Evolutionary conservation across 1,140 invertebrate species (phyloP).

Genomic region (Lepidotrigona ventralis): DNA sequence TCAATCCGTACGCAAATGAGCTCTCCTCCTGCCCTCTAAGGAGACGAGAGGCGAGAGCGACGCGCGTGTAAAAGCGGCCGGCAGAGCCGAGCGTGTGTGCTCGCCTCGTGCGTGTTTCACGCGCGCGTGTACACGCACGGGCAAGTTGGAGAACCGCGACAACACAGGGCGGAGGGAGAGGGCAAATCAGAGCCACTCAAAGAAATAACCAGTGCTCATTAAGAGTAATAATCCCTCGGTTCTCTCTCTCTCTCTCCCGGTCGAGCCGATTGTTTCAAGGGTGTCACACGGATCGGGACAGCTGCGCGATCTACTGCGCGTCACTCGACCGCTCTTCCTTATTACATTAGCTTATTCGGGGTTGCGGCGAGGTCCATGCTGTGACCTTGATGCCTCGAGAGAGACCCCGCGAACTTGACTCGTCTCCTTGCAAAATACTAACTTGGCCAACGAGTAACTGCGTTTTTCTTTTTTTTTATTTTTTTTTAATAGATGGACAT

Average conservation of each 20-base stretch:
- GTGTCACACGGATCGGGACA: conserved; percentile 74
- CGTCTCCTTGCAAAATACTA: too few relatives aligned
- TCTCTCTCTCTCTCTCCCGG: conserved; percentile 39
- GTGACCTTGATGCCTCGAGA: conserved; percentile 23
- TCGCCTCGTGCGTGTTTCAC: conserved; percentile 13
- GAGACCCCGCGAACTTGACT: background rate
- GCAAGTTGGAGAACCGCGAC: conserved; percentile 42
- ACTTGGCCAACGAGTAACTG: too few relatives aligned
- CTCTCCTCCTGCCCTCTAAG: conserved; percentile 66
- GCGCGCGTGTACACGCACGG: background rate
- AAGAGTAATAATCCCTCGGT: conserved; percentile 76
- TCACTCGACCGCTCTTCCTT: conserved; percentile 70
- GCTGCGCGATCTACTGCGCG: conserved; percentile 59
- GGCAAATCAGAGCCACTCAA: conserved; percentile 77
- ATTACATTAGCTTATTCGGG: conserved; percentile 66
- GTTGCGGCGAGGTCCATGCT: conserved; percentile 15
- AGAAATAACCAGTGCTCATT: conserved; percentile 78
- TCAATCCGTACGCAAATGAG: conserved; percentile 79
- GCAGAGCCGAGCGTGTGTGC: background rate
- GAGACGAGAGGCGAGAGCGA: conserved; percentile 65
- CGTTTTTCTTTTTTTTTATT: too few relatives aligned
- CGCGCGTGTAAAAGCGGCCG: conserved; percentile 56
- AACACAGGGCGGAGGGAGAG: conserved; percentile 54
- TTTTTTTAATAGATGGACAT: too few relatives aligned
- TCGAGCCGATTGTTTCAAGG: conserved; percentile 76